phyloP scores from a whole-genome alignment of 2,888 invertebrate species.

The Lamellibrachia columna region DNA sequence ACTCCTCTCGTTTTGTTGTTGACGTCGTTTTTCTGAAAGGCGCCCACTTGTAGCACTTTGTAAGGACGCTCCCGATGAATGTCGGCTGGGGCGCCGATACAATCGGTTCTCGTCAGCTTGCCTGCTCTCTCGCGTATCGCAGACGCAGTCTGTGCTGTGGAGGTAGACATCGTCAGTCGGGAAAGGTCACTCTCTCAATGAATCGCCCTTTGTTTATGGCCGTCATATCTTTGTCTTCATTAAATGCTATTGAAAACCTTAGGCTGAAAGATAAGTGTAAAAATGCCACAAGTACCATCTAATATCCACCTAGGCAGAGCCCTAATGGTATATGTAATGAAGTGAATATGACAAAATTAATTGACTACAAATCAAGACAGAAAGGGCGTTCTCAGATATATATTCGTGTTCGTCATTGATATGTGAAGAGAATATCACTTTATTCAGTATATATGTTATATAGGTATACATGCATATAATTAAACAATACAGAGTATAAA shows the following conservation, averaged over 20 bases:
- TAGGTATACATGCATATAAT: neutral
- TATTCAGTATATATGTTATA: neutral
- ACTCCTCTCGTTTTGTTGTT: conserved; percentile 3
- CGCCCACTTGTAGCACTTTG: conserved; percentile 3
- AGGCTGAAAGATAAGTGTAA: neutral
- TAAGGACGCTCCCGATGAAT: conserved; percentile 14
- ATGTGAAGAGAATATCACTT: neutral
- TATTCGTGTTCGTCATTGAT: neutral
- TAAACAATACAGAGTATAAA: neutral
- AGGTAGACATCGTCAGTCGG: neutral
- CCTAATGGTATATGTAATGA: neutral
- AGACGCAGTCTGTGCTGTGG: neutral
- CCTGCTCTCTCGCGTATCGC: neutral
- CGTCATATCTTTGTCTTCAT: neutral
- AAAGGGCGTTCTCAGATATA: neutral
- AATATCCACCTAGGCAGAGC: neutral
- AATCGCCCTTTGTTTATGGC: neutral
- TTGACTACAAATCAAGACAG: conserved; percentile 5
- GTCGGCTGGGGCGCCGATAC: neutral
- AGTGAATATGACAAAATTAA: neutral
- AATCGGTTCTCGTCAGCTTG: neutral
- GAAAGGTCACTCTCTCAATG: neutral
- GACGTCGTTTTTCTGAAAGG: conserved; percentile 10
- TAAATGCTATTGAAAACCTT: neutral
- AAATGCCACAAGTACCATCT: neutral